Base-by-base conservation (phyloP, 2,113 vertebrate species). In the Pogona vitticeps region DNA sequence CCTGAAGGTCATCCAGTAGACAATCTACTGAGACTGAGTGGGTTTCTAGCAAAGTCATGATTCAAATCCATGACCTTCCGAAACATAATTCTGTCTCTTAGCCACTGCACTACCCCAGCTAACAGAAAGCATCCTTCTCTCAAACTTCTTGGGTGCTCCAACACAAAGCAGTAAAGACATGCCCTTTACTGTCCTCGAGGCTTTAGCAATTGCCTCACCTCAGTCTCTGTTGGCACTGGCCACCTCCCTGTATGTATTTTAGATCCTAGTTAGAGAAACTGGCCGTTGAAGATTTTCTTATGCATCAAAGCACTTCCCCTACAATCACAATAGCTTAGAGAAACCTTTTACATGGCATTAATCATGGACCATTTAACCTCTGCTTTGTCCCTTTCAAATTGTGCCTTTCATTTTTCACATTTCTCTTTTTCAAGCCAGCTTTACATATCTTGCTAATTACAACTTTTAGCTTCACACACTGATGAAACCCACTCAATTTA, bases 321-420 rank as follows among this genome's bases (percentile, higher is more conserved):
- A 82, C 70, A 90, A 82, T 88, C 91, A 94, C 56, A 94, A 94
- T 90, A 94, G 92, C 59, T 94, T 91, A 92, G 88, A 88, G 91
- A 93, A 91, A 33, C 85, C 87, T 93, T 91, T 76, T 91, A 88
- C 90, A 88, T 91, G 72, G 75, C 85, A 65, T 94, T 95, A 93
- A 94, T 91, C 88, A 93, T 78, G 84, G 80, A 91, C 90, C 90
- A 92, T 93, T 92, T 93, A 94, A 91, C 89, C 80, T 93, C 87
- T n/a, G 52, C 91, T 86, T 91, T 94, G 89, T 91, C 90, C 83
- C 88, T 93, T 92, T 91, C 72, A 94, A 92, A 92, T 88, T 76
- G 65, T 91, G 92, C 85, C n/a, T 81, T 77, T 90, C 93, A 92
- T 90, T 92, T 93, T 88, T 86, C 90, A 86, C 85, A 17, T 86